phyloP scores from a whole-genome alignment of 2,888 invertebrate species.

The Notodonta ziczac region DNA sequence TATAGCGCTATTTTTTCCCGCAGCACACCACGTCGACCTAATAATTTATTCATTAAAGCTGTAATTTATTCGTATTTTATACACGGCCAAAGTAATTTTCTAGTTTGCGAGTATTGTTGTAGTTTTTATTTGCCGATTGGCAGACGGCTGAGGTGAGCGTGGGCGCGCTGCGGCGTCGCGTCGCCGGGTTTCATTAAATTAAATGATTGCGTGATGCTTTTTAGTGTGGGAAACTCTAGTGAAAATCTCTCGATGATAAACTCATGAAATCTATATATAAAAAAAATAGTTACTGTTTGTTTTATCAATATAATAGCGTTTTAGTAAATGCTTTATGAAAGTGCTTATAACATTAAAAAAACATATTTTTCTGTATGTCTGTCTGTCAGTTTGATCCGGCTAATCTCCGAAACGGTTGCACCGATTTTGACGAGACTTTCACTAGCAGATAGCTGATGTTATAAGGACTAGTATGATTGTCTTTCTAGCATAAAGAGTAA shows the following conservation, averaged over 20 bases:
- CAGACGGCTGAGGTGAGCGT: slow-evolving; percentile 36
- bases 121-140: slow-evolving; percentile 53
- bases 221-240: slow-evolving; percentile 53
- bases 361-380: too few species aligned
- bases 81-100: slow-evolving; percentile 60
- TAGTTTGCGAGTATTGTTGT: slow-evolving; percentile 69
- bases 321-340: too few species aligned
- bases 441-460: too few species aligned
- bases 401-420: too few species aligned
- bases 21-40: slow-evolving; percentile 66
- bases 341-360: too few species aligned
- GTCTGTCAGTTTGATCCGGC: too few species aligned
- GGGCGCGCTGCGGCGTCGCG: slow-evolving; percentile 45
- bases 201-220: slow-evolving; percentile 60
- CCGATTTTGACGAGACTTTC: too few species aligned
- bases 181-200: slow-evolving; percentile 50
- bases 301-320: too few species aligned
- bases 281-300: too few species aligned
- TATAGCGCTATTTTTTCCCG: slow-evolving; percentile 77
- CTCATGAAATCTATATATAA: slow-evolving; percentile 24
- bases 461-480: too few species aligned
- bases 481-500: too few species aligned
- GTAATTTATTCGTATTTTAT: slow-evolving; percentile 74
- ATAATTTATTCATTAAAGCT: slow-evolving; percentile 81
- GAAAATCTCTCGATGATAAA: slow-evolving; percentile 41